These are phyloP conservation scores for Poicephalus gulielmi DNA, from an alignment of 2,113 vertebrate genomes.

Conservation along the genomic window DNA sequence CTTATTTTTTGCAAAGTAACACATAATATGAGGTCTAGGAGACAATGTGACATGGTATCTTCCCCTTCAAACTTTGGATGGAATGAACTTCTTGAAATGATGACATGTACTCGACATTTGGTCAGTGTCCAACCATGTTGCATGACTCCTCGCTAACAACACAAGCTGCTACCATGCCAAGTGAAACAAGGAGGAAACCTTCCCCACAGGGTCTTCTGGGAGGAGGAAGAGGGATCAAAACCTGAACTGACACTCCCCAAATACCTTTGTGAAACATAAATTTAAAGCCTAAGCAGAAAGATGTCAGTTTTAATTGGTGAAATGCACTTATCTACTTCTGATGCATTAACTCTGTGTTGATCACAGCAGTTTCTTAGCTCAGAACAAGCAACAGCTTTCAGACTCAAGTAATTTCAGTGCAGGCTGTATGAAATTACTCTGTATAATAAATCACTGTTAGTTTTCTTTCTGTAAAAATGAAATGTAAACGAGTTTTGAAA, in stretches of 20 bases:
- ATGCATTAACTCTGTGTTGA: neutral
- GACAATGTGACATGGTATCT: neutral
- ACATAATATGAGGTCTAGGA: neutral
- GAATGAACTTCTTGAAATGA: neutral
- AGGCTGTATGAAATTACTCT: neutral
- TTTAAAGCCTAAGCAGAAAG: neutral
- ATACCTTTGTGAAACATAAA: neutral
- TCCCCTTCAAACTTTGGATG: neutral
- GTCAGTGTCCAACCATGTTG: neutral
- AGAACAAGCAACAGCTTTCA: neutral
- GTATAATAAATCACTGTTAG: neutral
- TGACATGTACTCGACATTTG: neutral
- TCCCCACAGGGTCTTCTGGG: neutral
- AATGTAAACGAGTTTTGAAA: neutral
- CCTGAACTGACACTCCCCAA: neutral
- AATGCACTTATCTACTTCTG: neutral
- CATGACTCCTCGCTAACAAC: neutral
- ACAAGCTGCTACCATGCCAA: neutral
- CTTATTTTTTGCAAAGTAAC: neutral
- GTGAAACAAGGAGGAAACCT: neutral
- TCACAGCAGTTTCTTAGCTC: neutral
- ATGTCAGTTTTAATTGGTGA: neutral
- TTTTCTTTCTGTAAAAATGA: neutral
- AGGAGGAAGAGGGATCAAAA: neutral
- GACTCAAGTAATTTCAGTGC: neutral